Evolutionary conservation across 2,797 vertebrate species (phyloP), one percentile per base, ranked within the genome.

Genomic region (Oreortyx pictus): DNA sequence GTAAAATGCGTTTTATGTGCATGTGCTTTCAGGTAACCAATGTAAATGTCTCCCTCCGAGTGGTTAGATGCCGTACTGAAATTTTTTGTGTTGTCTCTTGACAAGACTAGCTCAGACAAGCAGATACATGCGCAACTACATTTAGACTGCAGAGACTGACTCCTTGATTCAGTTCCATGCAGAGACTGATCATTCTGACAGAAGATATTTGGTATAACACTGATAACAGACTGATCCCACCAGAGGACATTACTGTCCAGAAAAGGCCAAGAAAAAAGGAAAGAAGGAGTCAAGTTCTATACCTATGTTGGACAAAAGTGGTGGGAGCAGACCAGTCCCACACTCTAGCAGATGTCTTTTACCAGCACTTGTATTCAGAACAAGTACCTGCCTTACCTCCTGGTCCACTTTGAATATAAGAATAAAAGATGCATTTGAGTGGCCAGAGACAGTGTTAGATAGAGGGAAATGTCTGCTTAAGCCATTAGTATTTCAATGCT

Each of bases 101-200:
- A 29, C 39, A 29, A 39, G 29, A 62, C 9, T 22, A 23, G 47
- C 37, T 71, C 67, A 82, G 33, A 37, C 43, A 20, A 56, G 17
- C 27, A 47, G 23, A 6, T 37, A 14, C 10, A 0, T 11, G 49
- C 23, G 22, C 11, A 4, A 2, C 22, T 16, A 5, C 33, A 3
- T 11, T 49, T 22, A 22, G 16, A n/a, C n/a, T 56, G 35, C 57
- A 61, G 72, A 35, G 27, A 23, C 12, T n/a, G 14, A 31, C 5
- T 12, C 14, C 54, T 54, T 49, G 50, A 22, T 17, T 44, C 39
- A 22, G 19, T 31, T 37, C 57, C 14, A 2, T 5, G 5, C 56
- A 66, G 13, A 70, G 20, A 6, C 16, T 68, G 44, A 9, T 41
- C 27, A 56, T 14, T 8, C 35, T 70, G 20, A 22, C 35, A 82